Percentiles rank a stretch among this genome's conserved stretches.
Conservation (phyloP, 2,113 vertebrate species). For the Solea senegalensis region DNA sequence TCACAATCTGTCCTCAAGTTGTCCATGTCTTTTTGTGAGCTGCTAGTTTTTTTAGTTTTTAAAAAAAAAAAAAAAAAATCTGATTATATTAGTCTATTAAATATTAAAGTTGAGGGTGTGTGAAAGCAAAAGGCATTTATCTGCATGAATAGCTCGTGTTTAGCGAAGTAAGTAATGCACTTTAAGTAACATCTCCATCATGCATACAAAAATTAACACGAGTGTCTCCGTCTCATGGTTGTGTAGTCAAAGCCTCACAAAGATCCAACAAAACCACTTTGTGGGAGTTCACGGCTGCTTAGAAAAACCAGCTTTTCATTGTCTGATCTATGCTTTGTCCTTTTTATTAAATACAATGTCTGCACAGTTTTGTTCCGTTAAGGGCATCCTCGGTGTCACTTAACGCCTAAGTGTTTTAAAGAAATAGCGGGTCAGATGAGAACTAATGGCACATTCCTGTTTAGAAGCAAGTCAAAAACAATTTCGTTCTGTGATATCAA, state of each 20-base stretch:
- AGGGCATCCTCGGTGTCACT: constrained; percentile 12
- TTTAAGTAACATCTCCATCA: constrained; percentile 83
- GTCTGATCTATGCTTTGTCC: constrained; percentile 10
- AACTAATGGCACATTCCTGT: constrained; percentile 49
- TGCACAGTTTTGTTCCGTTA: constrained; percentile 3
- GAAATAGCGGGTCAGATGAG: constrained; percentile 54
- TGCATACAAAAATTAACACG: constrained; percentile 80
- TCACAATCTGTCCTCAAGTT: constrained; percentile 75
- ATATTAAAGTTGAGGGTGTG: constrained; percentile 80
- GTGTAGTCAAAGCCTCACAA: constrained; percentile 46
- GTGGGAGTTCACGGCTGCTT: constrained; percentile 30
- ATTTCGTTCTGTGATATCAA: constrained; percentile 66
- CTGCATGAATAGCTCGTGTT: constrained; percentile 82
- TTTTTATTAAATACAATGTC: constrained; percentile 2
- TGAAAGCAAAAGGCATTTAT: constrained; percentile 82
- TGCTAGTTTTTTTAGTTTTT: constrained; percentile 52
- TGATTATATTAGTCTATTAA: constrained; percentile 82
- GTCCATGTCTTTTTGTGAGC: constrained; percentile 37
- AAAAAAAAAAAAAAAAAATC: no score
- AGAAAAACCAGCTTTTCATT: constrained; percentile 34
- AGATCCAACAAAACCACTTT: constrained; percentile 43
- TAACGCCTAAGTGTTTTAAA: constrained; percentile 20
- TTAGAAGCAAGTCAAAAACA: constrained; percentile 62
- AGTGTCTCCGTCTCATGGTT: constrained; percentile 67
- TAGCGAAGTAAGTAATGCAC: constrained; percentile 83